Evolutionary conservation across 92 coral and sea anemone species (phyloP).

Genomic region (Zoanthus sociatus): DNA sequence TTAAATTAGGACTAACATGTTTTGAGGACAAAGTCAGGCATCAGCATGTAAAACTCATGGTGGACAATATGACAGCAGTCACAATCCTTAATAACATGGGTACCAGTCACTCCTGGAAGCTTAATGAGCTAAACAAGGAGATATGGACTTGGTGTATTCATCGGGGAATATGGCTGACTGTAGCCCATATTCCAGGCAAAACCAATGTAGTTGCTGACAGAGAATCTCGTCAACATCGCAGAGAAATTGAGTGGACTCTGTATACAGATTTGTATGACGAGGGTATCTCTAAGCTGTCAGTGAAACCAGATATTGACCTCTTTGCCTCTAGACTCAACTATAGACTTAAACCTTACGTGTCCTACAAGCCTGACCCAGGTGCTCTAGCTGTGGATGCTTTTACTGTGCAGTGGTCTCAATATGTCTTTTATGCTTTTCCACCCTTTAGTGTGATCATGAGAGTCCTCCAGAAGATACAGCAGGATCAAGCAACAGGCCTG

Average conservation of each 20-base stretch:
- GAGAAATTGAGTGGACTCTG: slow-evolving; percentile 50
- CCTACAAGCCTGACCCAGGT: slow-evolving; percentile 60
- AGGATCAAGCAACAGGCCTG: slow-evolving; percentile 22
- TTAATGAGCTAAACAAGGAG: slow-evolving; percentile 46
- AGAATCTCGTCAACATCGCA: slow-evolving; percentile 41
- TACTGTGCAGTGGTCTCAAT: slow-evolving; percentile 43
- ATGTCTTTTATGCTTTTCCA: slow-evolving; percentile 43
- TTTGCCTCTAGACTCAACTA: slow-evolving; percentile 60
- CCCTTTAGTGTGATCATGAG: slow-evolving; percentile 50
- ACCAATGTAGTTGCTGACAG: slow-evolving; percentile 49
- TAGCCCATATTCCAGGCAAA: slow-evolving; percentile 58
- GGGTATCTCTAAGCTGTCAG: slow-evolving; percentile 20
- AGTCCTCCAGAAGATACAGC: slow-evolving; percentile 5
- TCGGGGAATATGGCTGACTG: slow-evolving; percentile 28
- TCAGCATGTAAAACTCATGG: slow-evolving; percentile 29
- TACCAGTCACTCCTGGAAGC: slow-evolving; percentile 46
- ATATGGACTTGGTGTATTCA: slow-evolving; percentile 56
- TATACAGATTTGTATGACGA: slow-evolving; percentile 34
- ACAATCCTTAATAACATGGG: slow-evolving; percentile 56
- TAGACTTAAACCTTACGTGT: slow-evolving; percentile 61
- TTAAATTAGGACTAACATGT: too few relatives aligned
- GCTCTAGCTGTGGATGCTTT: slow-evolving; percentile 59
- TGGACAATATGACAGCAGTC: slow-evolving; percentile 66
- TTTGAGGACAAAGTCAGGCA: background rate
- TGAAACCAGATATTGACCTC: slow-evolving; percentile 46